Conservation (phyloP, 2,113 vertebrate species). For the Archilochus colubris region DNA sequence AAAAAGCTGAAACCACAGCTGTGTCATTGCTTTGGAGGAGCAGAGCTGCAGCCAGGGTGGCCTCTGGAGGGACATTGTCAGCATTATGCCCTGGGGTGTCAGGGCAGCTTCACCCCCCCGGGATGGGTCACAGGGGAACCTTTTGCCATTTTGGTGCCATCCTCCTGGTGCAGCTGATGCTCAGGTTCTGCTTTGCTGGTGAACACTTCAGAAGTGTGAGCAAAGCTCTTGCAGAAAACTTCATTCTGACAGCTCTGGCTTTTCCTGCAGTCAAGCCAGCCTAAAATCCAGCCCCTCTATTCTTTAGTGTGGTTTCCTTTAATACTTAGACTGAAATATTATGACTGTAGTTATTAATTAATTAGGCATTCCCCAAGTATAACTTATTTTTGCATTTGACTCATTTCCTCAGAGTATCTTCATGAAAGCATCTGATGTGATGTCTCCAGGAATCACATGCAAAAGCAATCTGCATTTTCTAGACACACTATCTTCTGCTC, state of each 20-base stretch:
- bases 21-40: neutral
- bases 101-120: neutral
- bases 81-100: rapidly evolving
- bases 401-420: neutral
- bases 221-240: neutral
- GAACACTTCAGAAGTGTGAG: neutral
- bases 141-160: rapidly evolving
- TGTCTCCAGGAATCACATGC: neutral
- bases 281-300: neutral
- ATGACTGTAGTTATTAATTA: neutral
- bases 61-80: neutral
- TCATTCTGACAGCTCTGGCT: neutral
- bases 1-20: neutral
- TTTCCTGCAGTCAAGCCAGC: neutral
- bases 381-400: neutral
- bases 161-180: rapidly evolving
- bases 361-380: neutral
- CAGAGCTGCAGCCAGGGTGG: neutral
- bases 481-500: neutral
- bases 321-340: slow-evolving; percentile 15
- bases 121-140: rapidly evolving
- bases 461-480: neutral
- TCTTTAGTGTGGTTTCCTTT: neutral
- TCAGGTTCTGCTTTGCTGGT: neutral
- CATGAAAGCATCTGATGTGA: slow-evolving; percentile 4